These are phyloP conservation scores for Ovis canadensis DNA, from an alignment of 2,113 vertebrate genomes.

Conservation along the genomic window DNA sequence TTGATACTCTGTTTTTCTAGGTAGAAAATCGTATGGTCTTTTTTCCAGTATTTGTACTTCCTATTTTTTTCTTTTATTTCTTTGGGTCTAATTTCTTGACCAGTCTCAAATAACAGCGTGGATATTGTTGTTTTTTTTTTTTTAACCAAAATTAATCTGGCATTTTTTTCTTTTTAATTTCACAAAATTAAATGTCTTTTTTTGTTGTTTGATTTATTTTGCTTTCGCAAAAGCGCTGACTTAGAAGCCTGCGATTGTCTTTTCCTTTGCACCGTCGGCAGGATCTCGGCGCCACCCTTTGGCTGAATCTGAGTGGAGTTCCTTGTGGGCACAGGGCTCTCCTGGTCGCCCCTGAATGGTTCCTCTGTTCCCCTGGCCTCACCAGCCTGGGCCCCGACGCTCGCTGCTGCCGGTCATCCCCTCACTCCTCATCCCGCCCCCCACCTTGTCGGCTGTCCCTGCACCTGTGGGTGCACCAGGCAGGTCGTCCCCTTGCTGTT, in stretches of 20 bases:
- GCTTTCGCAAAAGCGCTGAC: neutral
- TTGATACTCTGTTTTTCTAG: neutral
- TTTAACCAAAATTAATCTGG: neutral
- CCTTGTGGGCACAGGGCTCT: neutral
- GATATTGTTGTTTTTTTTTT: neutral
- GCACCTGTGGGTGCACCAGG: neutral
- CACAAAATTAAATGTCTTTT: neutral
- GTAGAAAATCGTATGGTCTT: neutral
- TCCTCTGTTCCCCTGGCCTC: neutral
- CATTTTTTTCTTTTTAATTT: neutral
- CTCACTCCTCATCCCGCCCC: neutral
- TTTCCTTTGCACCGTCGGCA: neutral
- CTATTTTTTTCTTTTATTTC: neutral
- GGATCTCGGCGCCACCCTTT: neutral
- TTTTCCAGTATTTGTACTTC: neutral
- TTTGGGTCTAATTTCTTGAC: slow-evolving; percentile 12
- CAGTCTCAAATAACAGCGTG: neutral
- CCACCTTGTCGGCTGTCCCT: neutral
- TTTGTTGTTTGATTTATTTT: neutral
- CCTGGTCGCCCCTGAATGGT: neutral
- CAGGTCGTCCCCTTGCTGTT: neutral
- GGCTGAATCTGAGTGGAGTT: neutral
- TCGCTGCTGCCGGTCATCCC: neutral
- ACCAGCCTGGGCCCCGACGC: rapidly evolving
- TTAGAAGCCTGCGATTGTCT: neutral